Evolutionary conservation across 2,797 vertebrate species (phyloP).

Genomic region (Ceryle rudis): DNA sequence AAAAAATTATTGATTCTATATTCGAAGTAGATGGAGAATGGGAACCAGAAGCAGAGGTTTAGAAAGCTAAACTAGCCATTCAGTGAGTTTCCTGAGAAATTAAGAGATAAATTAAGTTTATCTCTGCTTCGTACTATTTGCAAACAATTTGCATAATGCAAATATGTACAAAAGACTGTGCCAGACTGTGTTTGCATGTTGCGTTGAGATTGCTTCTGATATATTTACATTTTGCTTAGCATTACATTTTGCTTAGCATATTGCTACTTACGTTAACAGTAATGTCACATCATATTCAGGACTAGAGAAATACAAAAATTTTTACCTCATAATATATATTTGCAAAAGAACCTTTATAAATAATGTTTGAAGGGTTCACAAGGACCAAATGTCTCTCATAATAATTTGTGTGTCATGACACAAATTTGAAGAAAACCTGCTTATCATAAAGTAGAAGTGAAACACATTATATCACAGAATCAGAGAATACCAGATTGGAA

Average conservation of each 20-base stretch:
- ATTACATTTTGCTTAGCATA: not conserved
- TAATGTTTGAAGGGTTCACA: not conserved
- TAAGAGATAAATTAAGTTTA: not conserved
- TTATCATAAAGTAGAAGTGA: not conserved
- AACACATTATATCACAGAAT: not conserved
- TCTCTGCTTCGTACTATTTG: not conserved
- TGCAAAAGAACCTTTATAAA: not conserved
- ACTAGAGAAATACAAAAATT: not conserved
- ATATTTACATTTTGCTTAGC: not conserved
- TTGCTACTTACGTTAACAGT: not conserved
- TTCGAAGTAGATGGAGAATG: not conserved
- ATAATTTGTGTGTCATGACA: not conserved
- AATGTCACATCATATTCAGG: fast-evolving
- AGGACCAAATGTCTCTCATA: not conserved
- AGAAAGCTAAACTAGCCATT: not conserved
- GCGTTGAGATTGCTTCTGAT: not conserved
- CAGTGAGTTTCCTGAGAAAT: not conserved
- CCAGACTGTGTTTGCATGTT: not conserved
- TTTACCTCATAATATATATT: not conserved
- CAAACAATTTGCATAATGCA: not conserved
- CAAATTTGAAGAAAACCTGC: not conserved
- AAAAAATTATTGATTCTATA: not conserved
- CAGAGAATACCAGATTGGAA: not conserved
- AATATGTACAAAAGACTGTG: not conserved
- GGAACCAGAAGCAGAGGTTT: not conserved